Conservation (phyloP, 2,797 vertebrate species). For the Malurus splendens region DNA sequence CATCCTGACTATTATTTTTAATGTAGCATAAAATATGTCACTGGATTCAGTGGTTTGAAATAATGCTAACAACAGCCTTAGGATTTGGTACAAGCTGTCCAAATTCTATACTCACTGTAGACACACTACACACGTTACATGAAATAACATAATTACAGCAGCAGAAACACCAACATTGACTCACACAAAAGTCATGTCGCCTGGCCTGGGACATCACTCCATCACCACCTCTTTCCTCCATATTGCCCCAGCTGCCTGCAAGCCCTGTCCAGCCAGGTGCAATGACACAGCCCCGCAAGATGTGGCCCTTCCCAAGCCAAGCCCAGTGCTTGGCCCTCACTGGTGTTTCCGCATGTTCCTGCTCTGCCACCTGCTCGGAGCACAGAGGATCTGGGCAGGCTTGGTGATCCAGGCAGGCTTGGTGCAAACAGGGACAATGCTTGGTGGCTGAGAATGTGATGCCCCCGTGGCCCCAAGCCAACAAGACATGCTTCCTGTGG, state of each 20-base stretch:
- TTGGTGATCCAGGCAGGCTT: neutral
- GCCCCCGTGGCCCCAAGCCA: accelerated
- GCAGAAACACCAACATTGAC: neutral
- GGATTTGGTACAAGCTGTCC: neutral
- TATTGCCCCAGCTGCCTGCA: neutral
- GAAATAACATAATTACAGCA: neutral
- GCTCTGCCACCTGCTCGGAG: neutral
- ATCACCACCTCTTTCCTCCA: neutral
- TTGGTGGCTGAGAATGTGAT: accelerated
- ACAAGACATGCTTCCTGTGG: neutral
- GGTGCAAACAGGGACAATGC: neutral
- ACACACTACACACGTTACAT: accelerated
- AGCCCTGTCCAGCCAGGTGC: accelerated
- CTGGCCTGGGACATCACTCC: neutral
- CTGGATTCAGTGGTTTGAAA: neutral
- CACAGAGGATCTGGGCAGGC: neutral
- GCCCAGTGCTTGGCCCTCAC: neutral
- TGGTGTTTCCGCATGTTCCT: neutral
- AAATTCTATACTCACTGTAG: neutral
- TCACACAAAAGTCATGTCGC: accelerated
- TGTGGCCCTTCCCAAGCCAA: neutral
- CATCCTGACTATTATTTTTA: neutral
- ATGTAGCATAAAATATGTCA: neutral
- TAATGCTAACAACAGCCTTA: neutral
- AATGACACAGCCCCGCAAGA: neutral